A percentile compares a stretch with the other conserved stretches of the same genome.
Evolutionary conservation across 2,797 vertebrate genomes (phyloP).

Genomic region (Erithacus rubecula): DNA sequence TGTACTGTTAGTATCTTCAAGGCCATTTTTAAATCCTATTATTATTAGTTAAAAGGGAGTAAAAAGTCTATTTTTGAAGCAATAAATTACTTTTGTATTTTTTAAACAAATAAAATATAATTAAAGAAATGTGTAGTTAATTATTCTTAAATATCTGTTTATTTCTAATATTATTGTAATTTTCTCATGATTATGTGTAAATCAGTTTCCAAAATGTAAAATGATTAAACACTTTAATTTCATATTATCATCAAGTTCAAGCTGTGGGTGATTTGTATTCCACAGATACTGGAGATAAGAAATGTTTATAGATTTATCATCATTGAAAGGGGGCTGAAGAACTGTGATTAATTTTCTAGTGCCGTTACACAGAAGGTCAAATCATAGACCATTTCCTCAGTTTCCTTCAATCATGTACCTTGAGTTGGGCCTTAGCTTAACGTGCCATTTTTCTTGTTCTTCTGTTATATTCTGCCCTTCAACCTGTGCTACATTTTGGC

Average conservation of each 20-base stretch:
- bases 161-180: neutral
- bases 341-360: neutral
- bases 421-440: neutral
- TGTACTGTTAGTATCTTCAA: neutral
- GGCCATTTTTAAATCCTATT: neutral
- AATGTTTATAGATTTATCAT: neutral
- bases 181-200: neutral
- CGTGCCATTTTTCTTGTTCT: neutral
- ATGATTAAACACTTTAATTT: neutral
- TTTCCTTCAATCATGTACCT: neutral
- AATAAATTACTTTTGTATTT: constrained; percentile 1
- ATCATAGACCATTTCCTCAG: neutral
- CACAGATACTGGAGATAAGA: neutral
- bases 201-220: neutral
- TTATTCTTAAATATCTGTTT: neutral
- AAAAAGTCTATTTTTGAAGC: constrained; percentile 23
- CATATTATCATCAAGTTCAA: neutral
- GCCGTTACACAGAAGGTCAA: neutral
- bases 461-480: neutral
- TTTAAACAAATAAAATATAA: constrained; percentile 3
- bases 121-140: neutral
- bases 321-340: neutral
- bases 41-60: neutral
- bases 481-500: neutral
- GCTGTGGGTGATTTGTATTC: neutral